A percentile compares a stretch with the other conserved stretches of the same genome.
These are phyloP conservation scores for Portunus trituberculatus DNA, from an alignment of 1,140 invertebrate species.

Conservation along the genomic window DNA sequence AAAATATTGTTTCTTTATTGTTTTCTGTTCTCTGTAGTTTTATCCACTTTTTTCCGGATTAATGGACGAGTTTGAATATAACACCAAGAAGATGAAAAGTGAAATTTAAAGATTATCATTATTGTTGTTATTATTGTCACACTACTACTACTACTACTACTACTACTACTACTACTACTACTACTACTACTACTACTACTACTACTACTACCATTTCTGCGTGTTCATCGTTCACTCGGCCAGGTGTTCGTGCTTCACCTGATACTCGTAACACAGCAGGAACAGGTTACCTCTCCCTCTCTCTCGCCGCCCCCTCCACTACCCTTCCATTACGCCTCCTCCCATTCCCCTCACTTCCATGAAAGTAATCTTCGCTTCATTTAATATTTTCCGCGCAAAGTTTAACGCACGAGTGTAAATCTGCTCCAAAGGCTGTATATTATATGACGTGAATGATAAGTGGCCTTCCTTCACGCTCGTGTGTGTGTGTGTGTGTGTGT, in stretches of 20 bases:
- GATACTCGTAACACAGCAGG: not conserved
- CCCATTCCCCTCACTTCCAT: not conserved
- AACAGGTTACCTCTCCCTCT: not conserved
- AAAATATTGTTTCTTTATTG: no score
- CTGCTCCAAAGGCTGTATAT: not conserved
- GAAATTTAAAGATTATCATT: no score
- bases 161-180: no score
- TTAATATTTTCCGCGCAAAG: not conserved
- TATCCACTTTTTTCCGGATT: no score
- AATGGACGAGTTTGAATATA: no score
- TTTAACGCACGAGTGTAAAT: not conserved
- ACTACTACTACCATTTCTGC: no score
- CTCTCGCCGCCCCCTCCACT: not conserved
- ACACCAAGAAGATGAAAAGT: no score
- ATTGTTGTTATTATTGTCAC: no score
- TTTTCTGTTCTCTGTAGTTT: no score
- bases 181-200: no score
- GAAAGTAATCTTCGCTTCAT: not conserved
- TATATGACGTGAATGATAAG: not conserved
- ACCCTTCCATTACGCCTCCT: not conserved
- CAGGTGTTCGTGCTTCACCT: not conserved
- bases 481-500: constrained; percentile 5
- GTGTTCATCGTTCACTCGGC: not conserved
- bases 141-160: no score
- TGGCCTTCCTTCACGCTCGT: not conserved